These are phyloP conservation scores for Sardina pilchardus DNA, from an alignment of 2,113 vertebrate species.

Conservation along the genomic window DNA sequence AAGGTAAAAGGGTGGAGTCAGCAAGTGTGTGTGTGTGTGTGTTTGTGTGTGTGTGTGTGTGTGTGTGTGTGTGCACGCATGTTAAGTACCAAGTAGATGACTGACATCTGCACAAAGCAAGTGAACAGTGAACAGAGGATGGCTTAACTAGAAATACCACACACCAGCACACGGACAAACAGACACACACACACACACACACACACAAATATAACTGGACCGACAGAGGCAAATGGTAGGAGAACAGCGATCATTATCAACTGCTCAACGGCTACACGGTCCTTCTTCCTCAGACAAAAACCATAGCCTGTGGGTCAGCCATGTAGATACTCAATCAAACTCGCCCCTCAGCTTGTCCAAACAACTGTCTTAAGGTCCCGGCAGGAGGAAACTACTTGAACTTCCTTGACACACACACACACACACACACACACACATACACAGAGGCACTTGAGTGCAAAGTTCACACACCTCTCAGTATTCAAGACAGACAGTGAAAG, in stretches of 20 bases:
- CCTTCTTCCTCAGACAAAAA: too few relatives aligned
- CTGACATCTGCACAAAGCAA: too few relatives aligned
- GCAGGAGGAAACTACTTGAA: background rate
- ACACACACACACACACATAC: background rate
- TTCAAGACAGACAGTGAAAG: background rate
- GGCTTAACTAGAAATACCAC: background rate
- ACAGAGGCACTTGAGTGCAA: background rate
- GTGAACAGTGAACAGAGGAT: too few relatives aligned
- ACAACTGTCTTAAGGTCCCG: slow-evolving; percentile 40
- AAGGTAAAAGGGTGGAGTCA: background rate
- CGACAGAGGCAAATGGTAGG: background rate
- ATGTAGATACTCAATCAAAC: background rate
- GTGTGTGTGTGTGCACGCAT: too few relatives aligned
- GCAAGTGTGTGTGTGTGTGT: too few relatives aligned
- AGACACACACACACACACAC: background rate
- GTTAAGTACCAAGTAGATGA: too few relatives aligned
- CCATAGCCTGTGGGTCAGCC: background rate
- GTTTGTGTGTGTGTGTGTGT: too few relatives aligned
- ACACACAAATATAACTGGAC: slow-evolving; percentile 10
- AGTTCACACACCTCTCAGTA: background rate
- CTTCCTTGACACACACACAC: background rate
- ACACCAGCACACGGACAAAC: background rate
- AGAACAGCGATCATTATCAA: too few relatives aligned
- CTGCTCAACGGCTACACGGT: too few relatives aligned
- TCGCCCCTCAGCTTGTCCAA: background rate